A percentile compares a stretch with the other conserved stretches of the same genome.
phyloP scores from a whole-genome alignment of 2,113 vertebrate species.

The Strix uralensis region DNA sequence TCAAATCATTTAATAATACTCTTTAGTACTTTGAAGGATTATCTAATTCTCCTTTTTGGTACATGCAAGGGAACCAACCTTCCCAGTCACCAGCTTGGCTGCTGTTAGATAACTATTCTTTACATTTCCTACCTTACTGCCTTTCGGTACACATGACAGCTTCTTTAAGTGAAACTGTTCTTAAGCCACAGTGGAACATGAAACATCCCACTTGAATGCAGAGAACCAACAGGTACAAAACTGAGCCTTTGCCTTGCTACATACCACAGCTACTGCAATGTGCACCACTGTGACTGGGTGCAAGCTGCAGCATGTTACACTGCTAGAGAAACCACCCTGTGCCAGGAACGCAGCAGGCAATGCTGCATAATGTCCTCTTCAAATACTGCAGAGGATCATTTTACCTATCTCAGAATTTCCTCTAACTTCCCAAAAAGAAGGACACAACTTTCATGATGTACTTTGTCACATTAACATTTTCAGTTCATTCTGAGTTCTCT shows the following conservation, averaged over 20 bases:
- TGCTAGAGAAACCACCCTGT: neutral
- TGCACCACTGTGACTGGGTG: neutral
- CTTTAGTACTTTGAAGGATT: neutral
- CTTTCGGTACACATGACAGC: fast-evolving
- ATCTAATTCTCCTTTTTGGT: neutral
- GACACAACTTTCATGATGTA: neutral
- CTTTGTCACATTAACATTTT: neutral
- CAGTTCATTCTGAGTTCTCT: neutral
- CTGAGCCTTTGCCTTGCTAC: neutral
- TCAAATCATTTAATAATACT: neutral
- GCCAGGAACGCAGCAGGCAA: neutral
- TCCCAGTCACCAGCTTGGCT: neutral
- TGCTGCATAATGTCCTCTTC: neutral
- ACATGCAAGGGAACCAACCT: neutral
- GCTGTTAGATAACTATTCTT: neutral
- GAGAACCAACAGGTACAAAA: neutral
- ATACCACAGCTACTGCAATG: neutral
- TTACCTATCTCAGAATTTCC: neutral
- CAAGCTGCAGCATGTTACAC: neutral
- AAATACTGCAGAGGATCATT: neutral
- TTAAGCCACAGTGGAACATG: neutral
- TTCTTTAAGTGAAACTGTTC: neutral
- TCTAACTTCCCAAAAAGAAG: neutral
- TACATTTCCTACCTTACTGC: neutral
- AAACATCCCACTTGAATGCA: neutral